phyloP scores from a whole-genome alignment of 2,113 vertebrate genomes.

The Stictonetta naevosa region DNA sequence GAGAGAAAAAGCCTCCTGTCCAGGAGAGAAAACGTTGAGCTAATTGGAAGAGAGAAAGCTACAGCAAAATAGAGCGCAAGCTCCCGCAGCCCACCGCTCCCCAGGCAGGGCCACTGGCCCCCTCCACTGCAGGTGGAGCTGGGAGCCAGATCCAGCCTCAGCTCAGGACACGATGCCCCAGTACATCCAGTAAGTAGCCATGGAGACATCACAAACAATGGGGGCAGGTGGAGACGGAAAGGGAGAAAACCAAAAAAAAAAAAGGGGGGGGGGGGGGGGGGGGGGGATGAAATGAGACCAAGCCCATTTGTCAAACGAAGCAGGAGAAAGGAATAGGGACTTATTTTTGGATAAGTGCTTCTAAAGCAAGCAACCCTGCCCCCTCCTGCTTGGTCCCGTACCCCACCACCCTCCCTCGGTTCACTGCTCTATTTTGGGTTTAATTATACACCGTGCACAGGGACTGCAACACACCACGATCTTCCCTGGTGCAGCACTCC shows the following conservation, averaged over 20 bases:
- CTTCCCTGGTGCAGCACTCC: slow-evolving; percentile 28
- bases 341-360: slow-evolving; percentile 67
- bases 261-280: neutral
- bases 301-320: slow-evolving; percentile 45
- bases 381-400: neutral
- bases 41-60: neutral
- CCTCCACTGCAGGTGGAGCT: neutral
- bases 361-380: slow-evolving; percentile 49
- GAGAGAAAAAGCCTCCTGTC: neutral
- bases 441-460: slow-evolving; percentile 60
- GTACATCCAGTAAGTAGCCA: neutral
- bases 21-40: neutral
- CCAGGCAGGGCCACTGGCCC: accelerated
- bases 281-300: slow-evolving; percentile 8
- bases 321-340: neutral
- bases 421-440: slow-evolving; percentile 70
- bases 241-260: slow-evolving; percentile 7
- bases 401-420: slow-evolving; percentile 16
- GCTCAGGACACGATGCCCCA: neutral
- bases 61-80: neutral
- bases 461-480: slow-evolving; percentile 40
- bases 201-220: neutral
- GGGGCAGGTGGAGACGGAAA: neutral
- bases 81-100: neutral
- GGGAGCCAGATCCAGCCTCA: neutral